phyloP scores from a whole-genome alignment of 2,113 vertebrate genomes.

The Syrmaticus mikado region DNA sequence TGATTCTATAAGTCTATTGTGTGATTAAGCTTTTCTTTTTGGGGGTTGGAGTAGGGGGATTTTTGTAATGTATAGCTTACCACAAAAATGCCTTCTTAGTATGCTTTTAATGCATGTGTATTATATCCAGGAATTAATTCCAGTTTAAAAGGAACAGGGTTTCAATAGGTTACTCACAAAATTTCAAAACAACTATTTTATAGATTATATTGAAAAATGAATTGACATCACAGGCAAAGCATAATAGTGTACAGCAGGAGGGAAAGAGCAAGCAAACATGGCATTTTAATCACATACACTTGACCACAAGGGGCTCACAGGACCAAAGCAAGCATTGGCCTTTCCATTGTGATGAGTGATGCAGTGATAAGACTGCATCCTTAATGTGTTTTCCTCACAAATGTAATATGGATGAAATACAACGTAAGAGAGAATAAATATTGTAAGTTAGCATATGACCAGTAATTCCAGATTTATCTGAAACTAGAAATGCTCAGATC shows the following conservation, averaged over 20 bases:
- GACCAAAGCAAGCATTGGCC: not conserved
- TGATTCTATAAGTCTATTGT: too few species aligned
- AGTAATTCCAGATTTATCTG: not conserved
- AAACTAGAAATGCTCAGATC: not conserved
- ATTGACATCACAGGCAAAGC: not conserved
- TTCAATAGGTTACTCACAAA: not conserved
- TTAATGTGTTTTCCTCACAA: not conserved
- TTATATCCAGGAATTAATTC: not conserved
- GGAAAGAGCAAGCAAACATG: not conserved
- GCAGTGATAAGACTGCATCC: not conserved
- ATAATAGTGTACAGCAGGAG: not conserved
- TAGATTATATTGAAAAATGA: not conserved
- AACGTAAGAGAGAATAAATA: not conserved
- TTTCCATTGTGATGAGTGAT: not conserved
- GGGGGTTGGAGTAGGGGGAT: not conserved
- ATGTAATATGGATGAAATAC: not conserved
- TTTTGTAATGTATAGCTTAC: not conserved
- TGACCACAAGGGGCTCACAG: not conserved
- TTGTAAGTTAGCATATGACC: not conserved
- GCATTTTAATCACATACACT: not conserved
- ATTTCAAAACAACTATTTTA: not conserved
- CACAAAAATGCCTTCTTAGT: not conserved
- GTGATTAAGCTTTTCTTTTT: not conserved
- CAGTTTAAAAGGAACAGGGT: not conserved
- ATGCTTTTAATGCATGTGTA: not conserved